These are phyloP conservation scores for Lochmaea capreae DNA, from an alignment of 2,888 invertebrate genomes.

Conservation along the genomic window DNA sequence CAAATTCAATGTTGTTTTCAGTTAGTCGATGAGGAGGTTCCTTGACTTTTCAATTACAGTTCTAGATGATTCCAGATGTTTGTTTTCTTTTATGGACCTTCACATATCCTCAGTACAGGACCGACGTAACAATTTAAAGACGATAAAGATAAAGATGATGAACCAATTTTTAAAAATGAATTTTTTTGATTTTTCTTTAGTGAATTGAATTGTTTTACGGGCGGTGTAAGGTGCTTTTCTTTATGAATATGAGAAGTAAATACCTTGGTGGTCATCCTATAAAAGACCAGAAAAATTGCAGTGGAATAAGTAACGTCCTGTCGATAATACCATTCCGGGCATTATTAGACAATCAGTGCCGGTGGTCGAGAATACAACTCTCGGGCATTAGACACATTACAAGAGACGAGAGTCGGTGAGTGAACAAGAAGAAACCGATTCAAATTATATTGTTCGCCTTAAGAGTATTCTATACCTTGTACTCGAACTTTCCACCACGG, in stretches of 20 bases:
- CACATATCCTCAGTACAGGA: too few species aligned
- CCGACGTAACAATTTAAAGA: too few species aligned
- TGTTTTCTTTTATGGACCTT: too few species aligned
- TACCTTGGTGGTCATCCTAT: constrained; percentile 36
- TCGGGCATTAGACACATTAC: constrained; percentile 49
- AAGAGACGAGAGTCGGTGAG: constrained; percentile 39
- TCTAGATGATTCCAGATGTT: too few species aligned
- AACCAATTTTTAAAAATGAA: too few species aligned
- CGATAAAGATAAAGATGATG: too few species aligned
- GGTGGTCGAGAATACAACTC: constrained; percentile 56
- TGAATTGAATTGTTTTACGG: not conserved
- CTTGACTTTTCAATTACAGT: too few species aligned
- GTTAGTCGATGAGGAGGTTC: too few species aligned
- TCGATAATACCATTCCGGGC: constrained; percentile 55
- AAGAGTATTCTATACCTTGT: constrained; percentile 15
- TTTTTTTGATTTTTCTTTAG: too few species aligned
- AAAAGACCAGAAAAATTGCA: constrained; percentile 36
- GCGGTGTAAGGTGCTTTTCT: not conserved
- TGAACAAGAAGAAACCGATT: constrained; percentile 51
- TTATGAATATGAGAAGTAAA: constrained; percentile 13
- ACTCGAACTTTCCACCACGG: constrained; percentile 10
- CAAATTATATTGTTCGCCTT: constrained; percentile 54
- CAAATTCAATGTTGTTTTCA: too few species aligned
- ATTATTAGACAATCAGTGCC: constrained; percentile 61
- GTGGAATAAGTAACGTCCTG: constrained; percentile 38